Evolutionary conservation across 1,140 invertebrate species (phyloP).

Genomic region (Ridgeia piscesae): DNA sequence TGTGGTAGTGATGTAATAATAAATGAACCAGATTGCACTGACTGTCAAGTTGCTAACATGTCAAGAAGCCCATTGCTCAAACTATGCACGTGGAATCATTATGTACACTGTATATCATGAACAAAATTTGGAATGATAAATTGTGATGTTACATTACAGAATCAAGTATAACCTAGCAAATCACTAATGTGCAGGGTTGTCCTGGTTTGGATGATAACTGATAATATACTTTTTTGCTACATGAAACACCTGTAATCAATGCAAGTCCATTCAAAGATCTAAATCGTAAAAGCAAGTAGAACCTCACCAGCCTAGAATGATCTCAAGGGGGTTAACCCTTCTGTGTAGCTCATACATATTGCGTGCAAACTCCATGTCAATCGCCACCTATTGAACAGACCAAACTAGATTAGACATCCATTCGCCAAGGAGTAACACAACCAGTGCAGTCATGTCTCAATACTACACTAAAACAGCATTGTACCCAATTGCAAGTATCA

Average conservation of each 20-base stretch:
- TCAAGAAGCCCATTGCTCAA: no score
- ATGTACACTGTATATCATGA: no score
- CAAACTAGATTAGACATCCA: not conserved
- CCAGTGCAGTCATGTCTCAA: no score
- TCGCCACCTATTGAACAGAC: conserved; percentile 74
- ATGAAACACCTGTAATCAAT: not conserved
- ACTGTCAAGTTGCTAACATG: no score
- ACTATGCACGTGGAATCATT: no score
- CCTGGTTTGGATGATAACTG: not conserved
- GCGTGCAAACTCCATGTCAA: conserved; percentile 92
- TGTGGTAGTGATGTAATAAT: no score
- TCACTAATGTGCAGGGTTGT: no score
- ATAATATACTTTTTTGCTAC: conserved; percentile 8
- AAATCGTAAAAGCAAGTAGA: not conserved
- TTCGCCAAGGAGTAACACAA: no score
- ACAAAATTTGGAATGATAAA: no score
- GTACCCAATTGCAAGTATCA: no score
- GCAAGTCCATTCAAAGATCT: conserved; percentile 5
- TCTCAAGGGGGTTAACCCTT: conserved; percentile 85
- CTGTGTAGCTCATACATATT: conserved; percentile 92
- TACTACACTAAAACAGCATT: not conserved
- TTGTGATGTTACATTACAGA: no score
- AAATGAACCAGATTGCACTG: no score
- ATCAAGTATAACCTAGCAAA: not conserved
- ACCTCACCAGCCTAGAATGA: conserved; percentile 92